Base-by-base conservation (phyloP, 1,140 invertebrate species). In the Drosophila sp. region DNA sequence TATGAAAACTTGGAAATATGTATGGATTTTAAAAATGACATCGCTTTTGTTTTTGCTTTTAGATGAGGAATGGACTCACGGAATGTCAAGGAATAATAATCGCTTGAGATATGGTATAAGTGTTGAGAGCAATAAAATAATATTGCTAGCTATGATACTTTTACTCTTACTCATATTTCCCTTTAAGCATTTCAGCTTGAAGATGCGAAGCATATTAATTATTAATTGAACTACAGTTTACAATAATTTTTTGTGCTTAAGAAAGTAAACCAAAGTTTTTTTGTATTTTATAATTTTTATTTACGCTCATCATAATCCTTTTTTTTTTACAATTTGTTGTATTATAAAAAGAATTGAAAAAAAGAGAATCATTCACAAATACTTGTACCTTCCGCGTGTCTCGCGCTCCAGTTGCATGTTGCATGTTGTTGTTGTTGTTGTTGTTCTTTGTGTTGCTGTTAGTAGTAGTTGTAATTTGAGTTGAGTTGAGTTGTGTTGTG, bases 351-450 rank as follows among this genome's bases (percentile, higher is more conserved):
- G 43, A 66, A 38, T 34, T 13, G 14, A 65, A 40, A 53, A 29
- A 51, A 16, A 67, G 21, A 50, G 54, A 72, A 72, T 66, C 29
- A 64, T 71, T 66, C 63, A 72, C 16, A 72, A 72, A 72, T 72
- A 72, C 46, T 67, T 48, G 62, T 72, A 66, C 70, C 53, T 72
- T 72, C 54, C 63, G 36, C 14, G 21, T 40, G 21, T 13, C 27
- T 58, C 14, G 46, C 51, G 29, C 41, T 57, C 46, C 58, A 13
- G 21, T 45, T 63, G 18, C 40, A 11, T 51, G 43, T 36, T 56
- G 13, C 40, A 48, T 9, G 61, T 62, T 51, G 34, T 36, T 56
- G 9, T 46, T 54, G 18, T 69, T 62, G 16, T 11, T 43, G 46
- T 38, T 62, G 46, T 51, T 51, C 0, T 18, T 34, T 11, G 13